These are phyloP conservation scores for Microdon myrmicae DNA, from an alignment of 2,888 invertebrate species.

Conservation along the genomic window DNA sequence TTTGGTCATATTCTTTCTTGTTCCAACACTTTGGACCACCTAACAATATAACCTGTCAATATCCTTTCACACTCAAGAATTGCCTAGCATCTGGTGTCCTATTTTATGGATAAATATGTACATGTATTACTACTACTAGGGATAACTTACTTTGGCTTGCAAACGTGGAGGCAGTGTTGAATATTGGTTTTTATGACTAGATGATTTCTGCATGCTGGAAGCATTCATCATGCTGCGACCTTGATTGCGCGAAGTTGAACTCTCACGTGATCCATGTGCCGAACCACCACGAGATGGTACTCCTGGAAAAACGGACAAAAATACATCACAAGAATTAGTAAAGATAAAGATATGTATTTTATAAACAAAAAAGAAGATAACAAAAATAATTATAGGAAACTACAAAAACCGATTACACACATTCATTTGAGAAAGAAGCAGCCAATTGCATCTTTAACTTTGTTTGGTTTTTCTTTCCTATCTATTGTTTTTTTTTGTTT, in stretches of 20 bases:
- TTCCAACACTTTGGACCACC: no score
- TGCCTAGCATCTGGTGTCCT: no score
- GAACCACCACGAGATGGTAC: conserved; percentile 71
- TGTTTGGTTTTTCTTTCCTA: no score
- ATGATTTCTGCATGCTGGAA: conserved; percentile 62
- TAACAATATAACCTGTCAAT: no score
- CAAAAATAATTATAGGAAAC: not conserved
- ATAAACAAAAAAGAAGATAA: no score
- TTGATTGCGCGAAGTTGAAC: conserved; percentile 61
- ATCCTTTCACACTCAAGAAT: no score
- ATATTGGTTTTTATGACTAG: conserved; percentile 64
- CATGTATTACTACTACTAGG: no score
- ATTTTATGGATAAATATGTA: no score
- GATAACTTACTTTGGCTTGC: conserved; percentile 56
- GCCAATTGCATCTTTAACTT: not conserved
- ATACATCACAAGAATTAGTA: conserved; percentile 61
- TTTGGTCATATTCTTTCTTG: no score
- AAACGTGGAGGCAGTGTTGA: conserved; percentile 60
- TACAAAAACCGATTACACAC: not conserved
- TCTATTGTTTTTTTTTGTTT: no score
- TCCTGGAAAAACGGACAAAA: no score
- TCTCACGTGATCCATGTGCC: conserved; percentile 69
- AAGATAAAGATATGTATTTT: no score
- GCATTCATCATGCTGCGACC: conserved; percentile 58
- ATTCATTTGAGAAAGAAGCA: not conserved